A percentile compares a stretch with the other conserved stretches of the same genome.
Evolutionary conservation across 1,140 invertebrate genomes (phyloP).

Genomic region (Chrysomallon squamiferum): DNA sequence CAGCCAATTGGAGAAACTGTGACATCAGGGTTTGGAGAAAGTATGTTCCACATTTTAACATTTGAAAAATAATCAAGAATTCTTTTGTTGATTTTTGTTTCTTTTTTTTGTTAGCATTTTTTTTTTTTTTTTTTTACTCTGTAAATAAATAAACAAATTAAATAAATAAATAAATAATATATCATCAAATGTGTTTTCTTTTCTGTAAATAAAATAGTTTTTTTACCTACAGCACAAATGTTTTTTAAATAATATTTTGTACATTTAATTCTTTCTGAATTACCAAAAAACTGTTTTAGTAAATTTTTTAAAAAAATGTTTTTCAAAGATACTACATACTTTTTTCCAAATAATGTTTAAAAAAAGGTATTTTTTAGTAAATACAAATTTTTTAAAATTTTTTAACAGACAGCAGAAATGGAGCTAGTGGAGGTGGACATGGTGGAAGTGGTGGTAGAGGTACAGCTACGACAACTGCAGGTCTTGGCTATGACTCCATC

Average conservation of each 20-base stretch:
- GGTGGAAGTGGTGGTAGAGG: conserved; percentile 50
- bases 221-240: too few species aligned
- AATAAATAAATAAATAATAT: too few species aligned
- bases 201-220: too few species aligned
- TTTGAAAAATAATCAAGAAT: neutral
- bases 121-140: too few species aligned
- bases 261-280: too few species aligned
- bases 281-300: too few species aligned
- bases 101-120: too few species aligned
- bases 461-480: conserved; percentile 22
- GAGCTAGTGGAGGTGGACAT: conserved; percentile 52
- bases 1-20: conserved; percentile 12
- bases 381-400: conserved; percentile 12
- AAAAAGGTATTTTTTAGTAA: neutral
- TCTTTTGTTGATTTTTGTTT: neutral
- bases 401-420: conserved; percentile 14
- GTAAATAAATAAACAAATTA: too few species aligned
- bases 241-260: too few species aligned
- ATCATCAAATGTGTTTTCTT: too few species aligned
- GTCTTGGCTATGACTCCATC: conserved; percentile 42
- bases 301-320: neutral
- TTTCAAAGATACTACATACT: neutral
- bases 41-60: neutral
- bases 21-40: conserved; percentile 10
- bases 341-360: too few species aligned